Conservation (phyloP, 2,113 vertebrate species). For the Xyliphius kryptos region DNA sequence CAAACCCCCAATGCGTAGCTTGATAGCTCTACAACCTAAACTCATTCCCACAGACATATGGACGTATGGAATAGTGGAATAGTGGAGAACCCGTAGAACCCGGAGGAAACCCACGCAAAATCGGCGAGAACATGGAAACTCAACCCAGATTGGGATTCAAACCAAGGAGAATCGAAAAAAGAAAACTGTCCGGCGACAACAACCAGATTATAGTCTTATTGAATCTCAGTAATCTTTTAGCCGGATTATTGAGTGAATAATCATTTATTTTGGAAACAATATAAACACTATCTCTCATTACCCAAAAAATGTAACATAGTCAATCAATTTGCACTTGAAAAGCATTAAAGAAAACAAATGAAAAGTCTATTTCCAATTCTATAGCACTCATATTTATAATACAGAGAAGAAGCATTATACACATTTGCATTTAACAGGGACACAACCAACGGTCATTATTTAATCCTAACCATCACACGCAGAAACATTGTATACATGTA, state of each 20-base stretch:
- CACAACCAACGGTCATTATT: slow-evolving; percentile 66
- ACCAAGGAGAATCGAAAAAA: no score
- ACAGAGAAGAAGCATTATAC: slow-evolving; percentile 70
- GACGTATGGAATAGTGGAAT: no score
- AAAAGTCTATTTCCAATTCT: slow-evolving; percentile 66
- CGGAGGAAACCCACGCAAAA: no score
- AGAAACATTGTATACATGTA: slow-evolving; percentile 67
- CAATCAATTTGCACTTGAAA: slow-evolving; percentile 67
- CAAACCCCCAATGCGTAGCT: no score
- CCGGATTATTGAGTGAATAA: slow-evolving; percentile 6
- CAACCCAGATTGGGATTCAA: no score
- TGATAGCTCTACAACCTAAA: no score
- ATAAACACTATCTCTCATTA: slow-evolving; percentile 57
- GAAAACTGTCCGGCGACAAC: no score
- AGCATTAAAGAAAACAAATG: slow-evolving; percentile 60
- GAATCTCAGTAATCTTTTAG: no score
- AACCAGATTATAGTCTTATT: no score
- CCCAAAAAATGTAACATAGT: slow-evolving; percentile 49
- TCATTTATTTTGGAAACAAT: slow-evolving; percentile 45
- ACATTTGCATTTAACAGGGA: slow-evolving; percentile 68
- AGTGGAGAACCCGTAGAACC: no score
- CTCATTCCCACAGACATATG: no score
- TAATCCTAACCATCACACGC: slow-evolving; percentile 65
- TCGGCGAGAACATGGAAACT: no score
- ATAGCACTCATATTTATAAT: slow-evolving; percentile 68